phyloP scores from a whole-genome alignment of 1,140 invertebrate genomes.

The Parapsyche elsis region DNA sequence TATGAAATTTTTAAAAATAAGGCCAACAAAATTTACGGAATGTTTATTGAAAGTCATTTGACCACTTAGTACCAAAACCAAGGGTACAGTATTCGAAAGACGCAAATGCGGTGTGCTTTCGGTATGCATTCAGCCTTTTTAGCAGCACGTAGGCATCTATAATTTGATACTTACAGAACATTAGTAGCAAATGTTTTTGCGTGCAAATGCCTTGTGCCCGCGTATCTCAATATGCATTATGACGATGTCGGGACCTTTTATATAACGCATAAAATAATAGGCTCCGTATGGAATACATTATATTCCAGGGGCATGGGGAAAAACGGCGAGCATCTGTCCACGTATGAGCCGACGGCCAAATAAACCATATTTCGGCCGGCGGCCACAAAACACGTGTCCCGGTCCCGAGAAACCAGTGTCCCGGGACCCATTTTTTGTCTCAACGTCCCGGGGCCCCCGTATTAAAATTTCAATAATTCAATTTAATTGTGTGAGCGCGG shows the following conservation, averaged over 20 bases:
- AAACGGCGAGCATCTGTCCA: constrained; percentile 29
- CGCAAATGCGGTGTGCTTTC: too few species aligned
- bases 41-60: too few species aligned
- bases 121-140: too few species aligned
- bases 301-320: background rate
- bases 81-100: too few species aligned
- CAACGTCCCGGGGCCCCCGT: constrained; percentile 8
- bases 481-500: constrained; percentile 46
- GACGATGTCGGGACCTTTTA: background rate
- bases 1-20: too few species aligned
- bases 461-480: constrained; percentile 54
- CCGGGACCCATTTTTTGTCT: constrained; percentile 5
- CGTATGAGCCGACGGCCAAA: background rate
- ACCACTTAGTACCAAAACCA: too few species aligned
- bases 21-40: too few species aligned
- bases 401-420: constrained; percentile 28
- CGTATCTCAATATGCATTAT: background rate
- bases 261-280: background rate
- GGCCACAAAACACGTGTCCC: constrained; percentile 53
- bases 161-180: too few species aligned
- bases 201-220: background rate
- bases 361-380: constrained; percentile 32
- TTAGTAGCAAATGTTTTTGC: background rate
- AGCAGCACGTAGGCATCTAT: too few species aligned
- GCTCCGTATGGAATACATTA: background rate